Conservation (phyloP, 2,113 vertebrate species). For the Dendropsophus ebraccatus region DNA sequence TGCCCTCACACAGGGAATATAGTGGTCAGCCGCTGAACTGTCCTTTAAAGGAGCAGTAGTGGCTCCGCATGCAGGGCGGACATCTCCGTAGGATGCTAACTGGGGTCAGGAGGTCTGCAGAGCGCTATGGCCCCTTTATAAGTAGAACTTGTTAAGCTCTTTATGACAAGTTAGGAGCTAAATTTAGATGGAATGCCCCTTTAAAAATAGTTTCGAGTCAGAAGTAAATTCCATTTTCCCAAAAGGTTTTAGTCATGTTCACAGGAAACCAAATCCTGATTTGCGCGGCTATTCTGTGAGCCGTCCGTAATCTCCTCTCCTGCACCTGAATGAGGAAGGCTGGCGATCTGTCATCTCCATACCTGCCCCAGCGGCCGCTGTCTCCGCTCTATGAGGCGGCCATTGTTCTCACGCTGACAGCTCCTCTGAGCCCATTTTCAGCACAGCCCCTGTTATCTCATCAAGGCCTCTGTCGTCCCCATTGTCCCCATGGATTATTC, state of each 20-base stretch:
- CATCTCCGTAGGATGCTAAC: background rate
- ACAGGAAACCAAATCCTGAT: constrained; percentile 45
- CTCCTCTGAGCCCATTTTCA: constrained; percentile 38
- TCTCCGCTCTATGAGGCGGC: constrained; percentile 23
- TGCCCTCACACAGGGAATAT: no score
- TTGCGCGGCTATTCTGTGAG: background rate
- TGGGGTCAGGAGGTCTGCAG: background rate
- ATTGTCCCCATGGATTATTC: constrained; percentile 43
- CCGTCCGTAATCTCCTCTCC: constrained; percentile 15
- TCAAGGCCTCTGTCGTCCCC: constrained; percentile 48
- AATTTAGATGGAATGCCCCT: background rate
- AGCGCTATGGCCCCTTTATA: background rate
- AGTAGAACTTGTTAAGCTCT: background rate
- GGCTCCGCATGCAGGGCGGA: background rate
- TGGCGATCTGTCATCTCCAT: constrained; percentile 45
- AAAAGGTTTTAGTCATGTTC: background rate
- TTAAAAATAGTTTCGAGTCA: background rate
- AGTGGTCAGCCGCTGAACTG: no score
- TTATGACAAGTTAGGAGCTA: background rate
- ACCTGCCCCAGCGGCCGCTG: constrained; percentile 6
- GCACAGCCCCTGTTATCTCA: constrained; percentile 50
- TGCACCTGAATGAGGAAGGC: constrained; percentile 46
- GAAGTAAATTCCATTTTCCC: background rate
- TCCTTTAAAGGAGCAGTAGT: no score
- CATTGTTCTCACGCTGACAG: constrained; percentile 52